Percentiles rank a stretch among this genome's conserved stretches.
Conservation (phyloP, 2,113 vertebrate species). For the Aptenodytes forsteri region DNA sequence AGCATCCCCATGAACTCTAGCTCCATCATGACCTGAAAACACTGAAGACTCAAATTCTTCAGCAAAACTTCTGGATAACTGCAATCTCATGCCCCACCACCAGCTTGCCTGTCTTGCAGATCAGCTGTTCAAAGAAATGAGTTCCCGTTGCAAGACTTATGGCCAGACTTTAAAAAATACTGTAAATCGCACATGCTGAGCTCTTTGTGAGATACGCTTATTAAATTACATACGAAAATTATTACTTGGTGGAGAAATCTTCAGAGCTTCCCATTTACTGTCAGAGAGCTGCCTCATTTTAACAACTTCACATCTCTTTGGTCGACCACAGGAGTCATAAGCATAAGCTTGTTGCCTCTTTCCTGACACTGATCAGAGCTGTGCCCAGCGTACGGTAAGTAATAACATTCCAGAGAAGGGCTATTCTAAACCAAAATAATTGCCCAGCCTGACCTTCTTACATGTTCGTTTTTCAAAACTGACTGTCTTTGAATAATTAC, state of each 20-base stretch:
- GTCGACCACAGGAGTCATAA: background rate
- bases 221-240: background rate
- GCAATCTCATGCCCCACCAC: background rate
- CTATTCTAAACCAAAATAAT: slow-evolving; percentile 40
- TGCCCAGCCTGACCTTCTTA: slow-evolving; percentile 8
- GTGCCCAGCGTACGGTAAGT: background rate
- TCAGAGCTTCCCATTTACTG: background rate
- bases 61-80: background rate
- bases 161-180: background rate
- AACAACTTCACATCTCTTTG: background rate
- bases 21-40: background rate
- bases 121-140: background rate
- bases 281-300: background rate
- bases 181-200: background rate
- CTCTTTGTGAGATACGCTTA: background rate
- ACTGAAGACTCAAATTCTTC: background rate
- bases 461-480: slow-evolving; percentile 31
- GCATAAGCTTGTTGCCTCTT: background rate
- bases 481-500: slow-evolving; percentile 36
- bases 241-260: background rate
- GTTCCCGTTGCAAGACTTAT: background rate
- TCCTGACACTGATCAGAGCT: background rate
- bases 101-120: background rate
- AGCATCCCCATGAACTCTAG: background rate
- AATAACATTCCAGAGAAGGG: background rate